phyloP scores from a whole-genome alignment of 1,140 invertebrate species.

The Heliconius congener region DNA sequence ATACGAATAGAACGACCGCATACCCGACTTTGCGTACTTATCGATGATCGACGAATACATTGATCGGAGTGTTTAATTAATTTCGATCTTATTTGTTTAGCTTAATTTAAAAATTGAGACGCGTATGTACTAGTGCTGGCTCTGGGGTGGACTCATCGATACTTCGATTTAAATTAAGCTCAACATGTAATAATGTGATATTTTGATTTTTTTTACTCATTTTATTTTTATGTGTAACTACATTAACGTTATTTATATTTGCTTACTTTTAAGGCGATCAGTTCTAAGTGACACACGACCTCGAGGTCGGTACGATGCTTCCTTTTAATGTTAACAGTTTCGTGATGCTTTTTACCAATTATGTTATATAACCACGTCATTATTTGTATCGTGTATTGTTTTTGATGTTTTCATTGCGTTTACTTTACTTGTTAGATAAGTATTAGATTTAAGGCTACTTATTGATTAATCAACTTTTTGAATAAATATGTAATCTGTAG shows the following conservation, averaged over 20 bases:
- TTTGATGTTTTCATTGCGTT: constrained; percentile 65
- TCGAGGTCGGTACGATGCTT: constrained; percentile 63
- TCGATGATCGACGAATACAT: constrained; percentile 29
- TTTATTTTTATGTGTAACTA: constrained; percentile 64
- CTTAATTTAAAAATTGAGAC: constrained; percentile 72
- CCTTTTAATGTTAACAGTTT: constrained; percentile 72
- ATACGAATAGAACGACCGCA: constrained; percentile 31
- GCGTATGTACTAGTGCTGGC: constrained; percentile 38
- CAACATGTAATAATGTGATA: constrained; percentile 82
- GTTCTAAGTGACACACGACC: constrained; percentile 46
- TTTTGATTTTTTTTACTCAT: constrained; percentile 75
- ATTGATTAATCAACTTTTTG: constrained; percentile 73
- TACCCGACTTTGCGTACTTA: constrained; percentile 44
- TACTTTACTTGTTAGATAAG: constrained; percentile 70
- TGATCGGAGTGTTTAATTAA: constrained; percentile 38
- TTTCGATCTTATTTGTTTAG: constrained; percentile 75
- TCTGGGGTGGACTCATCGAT: constrained; percentile 47
- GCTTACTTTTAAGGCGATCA: constrained; percentile 59
- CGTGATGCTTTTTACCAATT: constrained; percentile 70
- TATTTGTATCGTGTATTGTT: constrained; percentile 51
- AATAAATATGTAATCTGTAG: constrained; percentile 74
- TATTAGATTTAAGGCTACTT: constrained; percentile 65
- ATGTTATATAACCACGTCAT: constrained; percentile 66
- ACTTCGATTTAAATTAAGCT: constrained; percentile 79
- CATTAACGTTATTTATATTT: constrained; percentile 69